Evolutionary conservation across 2,797 vertebrate genomes (phyloP), one percentile per base, ranked within the genome.

Genomic region (Okamejei kenojei): DNA sequence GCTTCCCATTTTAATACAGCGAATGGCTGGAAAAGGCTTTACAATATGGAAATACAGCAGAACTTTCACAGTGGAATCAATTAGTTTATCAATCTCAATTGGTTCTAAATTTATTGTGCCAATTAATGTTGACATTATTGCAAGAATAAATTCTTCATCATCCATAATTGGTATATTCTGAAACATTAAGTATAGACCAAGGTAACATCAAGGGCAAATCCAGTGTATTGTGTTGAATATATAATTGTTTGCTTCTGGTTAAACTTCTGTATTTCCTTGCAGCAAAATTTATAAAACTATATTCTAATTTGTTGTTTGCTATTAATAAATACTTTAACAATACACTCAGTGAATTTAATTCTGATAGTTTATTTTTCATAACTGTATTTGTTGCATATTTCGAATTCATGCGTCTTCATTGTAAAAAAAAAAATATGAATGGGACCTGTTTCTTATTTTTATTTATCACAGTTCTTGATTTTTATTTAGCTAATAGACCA

Each of bases 401-500:
- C 11, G 2, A 45, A 90, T 90, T 1, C 21, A 90, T 68, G 35
- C 0, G 4, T 91, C 19, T 74, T 74, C 71, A n/a, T 15, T 74
- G 32, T 76, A 92, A 76, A 76, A 29, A 26, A 92, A 76, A 74
- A 2, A 1, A 1, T 71, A 13, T 35, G 7, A 54, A 11, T 29
- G 38, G 71, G 19, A 76, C 54, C 38, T 58, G 63, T 38, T 35
- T 54, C 38, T 91, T 74, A 73, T 32, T 15, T 71, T 90, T 68
- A 38, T 71, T 19, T n/a, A n/a, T 92, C 35, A 76, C 21, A 17
- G 17, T 45, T 80, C 3, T 79, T 32, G 4, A 19, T 61, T 80
- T 21, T 93, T 8, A 35, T 32, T 54, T 94, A 98, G 97, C 95
- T 98, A 80, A 97, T 97, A 95, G 97, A 97, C 61, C 94, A 95